These are phyloP conservation scores for Platyscapa corneri DNA, from an alignment of 1,140 invertebrate species.

Conservation along the genomic window DNA sequence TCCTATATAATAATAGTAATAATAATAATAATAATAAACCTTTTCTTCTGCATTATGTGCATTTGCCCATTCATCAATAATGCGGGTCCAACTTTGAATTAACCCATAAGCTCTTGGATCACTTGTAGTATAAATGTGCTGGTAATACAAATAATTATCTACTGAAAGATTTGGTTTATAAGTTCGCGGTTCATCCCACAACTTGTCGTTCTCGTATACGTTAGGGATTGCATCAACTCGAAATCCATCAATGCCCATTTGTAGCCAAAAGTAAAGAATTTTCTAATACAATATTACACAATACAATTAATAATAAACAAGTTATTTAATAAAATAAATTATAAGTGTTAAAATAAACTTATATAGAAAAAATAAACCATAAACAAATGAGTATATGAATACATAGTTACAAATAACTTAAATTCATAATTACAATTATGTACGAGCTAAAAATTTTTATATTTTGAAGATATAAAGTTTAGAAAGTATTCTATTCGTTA, in stretches of 20 bases:
- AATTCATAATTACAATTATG: too few species aligned
- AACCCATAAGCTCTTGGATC: constrained; percentile 77
- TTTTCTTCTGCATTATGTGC: constrained; percentile 43
- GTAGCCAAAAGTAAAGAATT: constrained; percentile 78
- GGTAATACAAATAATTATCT: constrained; percentile 75
- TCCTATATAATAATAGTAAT: not conserved
- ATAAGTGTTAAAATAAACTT: too few species aligned
- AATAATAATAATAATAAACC: constrained; percentile 9
- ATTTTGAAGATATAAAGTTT: too few species aligned
- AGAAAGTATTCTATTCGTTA: too few species aligned
- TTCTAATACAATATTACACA: constrained; percentile 54
- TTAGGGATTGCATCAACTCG: constrained; percentile 78
- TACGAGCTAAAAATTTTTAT: too few species aligned
- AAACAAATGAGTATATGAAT: too few species aligned
- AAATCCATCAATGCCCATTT: constrained; percentile 83
- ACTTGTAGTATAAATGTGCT: constrained; percentile 80
- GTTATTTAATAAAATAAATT: too few species aligned
- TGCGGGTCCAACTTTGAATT: constrained; percentile 77
- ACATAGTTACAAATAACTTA: too few species aligned
- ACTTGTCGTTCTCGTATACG: constrained; percentile 75
- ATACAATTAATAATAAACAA: not conserved
- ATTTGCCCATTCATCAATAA: constrained; percentile 74
- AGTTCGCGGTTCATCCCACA: constrained; percentile 76
- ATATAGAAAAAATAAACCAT: too few species aligned
- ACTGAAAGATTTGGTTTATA: constrained; percentile 58